phyloP scores from a whole-genome alignment of 2,113 vertebrate species.

The Craseonycteris thonglongyai region DNA sequence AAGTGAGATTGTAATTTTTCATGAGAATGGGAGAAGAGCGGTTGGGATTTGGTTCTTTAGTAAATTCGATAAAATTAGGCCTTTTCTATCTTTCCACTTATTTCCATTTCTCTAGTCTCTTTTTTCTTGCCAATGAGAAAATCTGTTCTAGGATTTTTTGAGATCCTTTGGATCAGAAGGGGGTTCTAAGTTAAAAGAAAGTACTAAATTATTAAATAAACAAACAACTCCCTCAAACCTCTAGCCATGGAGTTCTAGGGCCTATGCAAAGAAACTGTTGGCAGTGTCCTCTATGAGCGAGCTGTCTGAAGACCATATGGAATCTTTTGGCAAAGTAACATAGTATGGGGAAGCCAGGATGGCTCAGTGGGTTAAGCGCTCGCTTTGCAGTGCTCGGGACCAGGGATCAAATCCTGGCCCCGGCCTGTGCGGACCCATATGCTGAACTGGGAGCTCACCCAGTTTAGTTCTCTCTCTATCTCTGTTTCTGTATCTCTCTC shows the following conservation, averaged over 20 bases:
- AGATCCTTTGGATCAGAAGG: neutral
- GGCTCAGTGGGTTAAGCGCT: too few species aligned
- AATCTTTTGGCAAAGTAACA: neutral
- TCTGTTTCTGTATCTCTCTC: too few species aligned
- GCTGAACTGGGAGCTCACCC: too few species aligned
- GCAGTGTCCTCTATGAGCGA: neutral
- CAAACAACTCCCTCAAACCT: neutral
- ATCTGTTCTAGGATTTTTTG: neutral
- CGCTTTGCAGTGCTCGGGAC: too few species aligned
- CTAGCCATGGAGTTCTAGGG: neutral
- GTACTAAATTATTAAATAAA: neutral
- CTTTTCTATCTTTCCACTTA: neutral
- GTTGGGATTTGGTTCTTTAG: neutral
- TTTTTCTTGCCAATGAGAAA: neutral
- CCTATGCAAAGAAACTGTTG: neutral
- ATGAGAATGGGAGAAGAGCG: neutral
- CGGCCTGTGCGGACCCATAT: too few species aligned
- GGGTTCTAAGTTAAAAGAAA: slow-evolving; percentile 22
- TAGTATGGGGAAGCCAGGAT: too few species aligned
- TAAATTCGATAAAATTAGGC: slow-evolving; percentile 16
- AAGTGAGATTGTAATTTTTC: neutral
- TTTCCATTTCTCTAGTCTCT: neutral
- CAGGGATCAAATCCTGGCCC: too few species aligned
- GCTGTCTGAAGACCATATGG: neutral
- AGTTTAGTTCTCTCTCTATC: too few species aligned